Conservation (phyloP, 2,888 invertebrate species). For the Rhyacophila evoluta region DNA sequence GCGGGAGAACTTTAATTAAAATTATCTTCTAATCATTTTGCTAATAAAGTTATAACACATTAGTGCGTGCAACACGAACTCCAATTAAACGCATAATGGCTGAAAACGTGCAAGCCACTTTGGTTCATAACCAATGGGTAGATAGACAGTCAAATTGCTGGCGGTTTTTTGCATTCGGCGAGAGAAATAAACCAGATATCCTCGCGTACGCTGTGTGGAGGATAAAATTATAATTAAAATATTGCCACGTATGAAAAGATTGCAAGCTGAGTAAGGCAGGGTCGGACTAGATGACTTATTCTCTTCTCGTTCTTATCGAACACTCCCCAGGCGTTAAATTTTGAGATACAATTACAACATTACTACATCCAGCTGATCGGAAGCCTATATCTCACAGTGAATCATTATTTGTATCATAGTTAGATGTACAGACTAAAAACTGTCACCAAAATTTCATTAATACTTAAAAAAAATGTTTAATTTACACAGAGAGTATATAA, state of each 20-base stretch:
- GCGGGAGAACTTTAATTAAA: constrained; percentile 35
- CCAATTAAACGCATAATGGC: constrained; percentile 43
- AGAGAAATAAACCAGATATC: constrained; percentile 31
- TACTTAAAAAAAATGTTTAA: no score
- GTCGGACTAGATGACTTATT: not conserved
- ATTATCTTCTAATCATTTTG: constrained; percentile 42
- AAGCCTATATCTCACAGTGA: not conserved
- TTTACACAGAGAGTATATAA: no score
- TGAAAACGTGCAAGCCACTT: constrained; percentile 31
- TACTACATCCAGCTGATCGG: not conserved
- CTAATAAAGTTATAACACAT: constrained; percentile 49
- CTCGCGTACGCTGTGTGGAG: constrained; percentile 27
- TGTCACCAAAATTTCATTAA: no score
- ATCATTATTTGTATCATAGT: no score
- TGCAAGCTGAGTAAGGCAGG: not conserved
- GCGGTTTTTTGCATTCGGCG: not conserved
- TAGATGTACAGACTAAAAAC: no score
- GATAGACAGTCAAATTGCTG: not conserved
- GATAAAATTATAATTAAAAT: constrained; percentile 51
- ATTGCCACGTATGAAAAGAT: constrained; percentile 39
- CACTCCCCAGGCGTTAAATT: constrained; percentile 31
- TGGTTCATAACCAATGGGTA: not conserved
- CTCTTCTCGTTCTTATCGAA: constrained; percentile 30
- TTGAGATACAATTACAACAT: constrained; percentile 28
- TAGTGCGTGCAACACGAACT: constrained; percentile 47